Evolutionary conservation across 2,113 vertebrate species (phyloP).

Genomic region (Melozone crissalis): DNA sequence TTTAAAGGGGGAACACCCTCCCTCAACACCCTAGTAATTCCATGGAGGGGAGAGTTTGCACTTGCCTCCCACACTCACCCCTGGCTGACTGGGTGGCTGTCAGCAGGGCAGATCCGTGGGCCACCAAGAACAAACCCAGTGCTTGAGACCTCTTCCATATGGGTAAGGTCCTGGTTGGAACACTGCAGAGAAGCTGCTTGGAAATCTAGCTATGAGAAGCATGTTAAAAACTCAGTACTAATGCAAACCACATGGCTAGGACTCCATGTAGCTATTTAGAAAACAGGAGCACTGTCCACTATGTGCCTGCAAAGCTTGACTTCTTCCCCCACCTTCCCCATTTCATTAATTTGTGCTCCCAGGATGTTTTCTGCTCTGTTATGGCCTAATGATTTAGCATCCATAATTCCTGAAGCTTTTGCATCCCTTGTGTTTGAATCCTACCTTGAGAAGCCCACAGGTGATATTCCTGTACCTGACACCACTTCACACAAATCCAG

Average conservation of each 20-base stretch:
- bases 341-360: not conserved
- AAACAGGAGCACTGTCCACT: not conserved
- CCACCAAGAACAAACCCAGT: not conserved
- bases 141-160: not conserved
- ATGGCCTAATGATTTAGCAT: not conserved
- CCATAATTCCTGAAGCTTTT: not conserved
- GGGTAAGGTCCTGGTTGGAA: not conserved
- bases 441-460: not conserved
- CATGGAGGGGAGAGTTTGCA: not conserved
- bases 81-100: not conserved
- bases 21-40: not conserved
- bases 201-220: not conserved
- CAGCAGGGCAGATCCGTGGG: not conserved
- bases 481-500: not conserved
- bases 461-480: not conserved
- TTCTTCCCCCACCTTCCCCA: not conserved
- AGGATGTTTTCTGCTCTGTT: not conserved
- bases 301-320: accelerated
- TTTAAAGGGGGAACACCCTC: not conserved
- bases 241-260: not conserved
- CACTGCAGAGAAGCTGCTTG: not conserved
- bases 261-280: not conserved
- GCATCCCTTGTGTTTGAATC: not conserved
- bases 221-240: not conserved
- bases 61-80: not conserved